Percentiles rank a stretch among this genome's conserved stretches.
Conservation (phyloP, 2,797 vertebrate species). For the Smutsia temminckii region DNA sequence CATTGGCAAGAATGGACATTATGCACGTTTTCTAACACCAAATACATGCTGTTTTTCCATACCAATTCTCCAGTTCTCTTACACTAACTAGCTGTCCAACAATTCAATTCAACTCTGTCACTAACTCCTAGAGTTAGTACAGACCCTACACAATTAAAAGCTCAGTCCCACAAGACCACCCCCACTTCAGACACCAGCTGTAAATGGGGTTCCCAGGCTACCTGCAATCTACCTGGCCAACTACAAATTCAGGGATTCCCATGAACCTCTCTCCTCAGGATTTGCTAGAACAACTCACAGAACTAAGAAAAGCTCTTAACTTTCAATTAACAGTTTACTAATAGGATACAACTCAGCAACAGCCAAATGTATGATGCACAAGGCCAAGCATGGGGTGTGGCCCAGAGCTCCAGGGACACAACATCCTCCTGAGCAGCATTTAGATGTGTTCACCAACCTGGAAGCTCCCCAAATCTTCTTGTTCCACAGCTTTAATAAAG, state of each 20-base stretch:
- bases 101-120: background rate
- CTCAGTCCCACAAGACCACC: background rate
- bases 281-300: background rate
- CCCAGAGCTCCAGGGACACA: accelerated
- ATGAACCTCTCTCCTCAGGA: background rate
- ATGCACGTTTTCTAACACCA: background rate
- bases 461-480: background rate
- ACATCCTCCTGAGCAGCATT: background rate
- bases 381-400: background rate
- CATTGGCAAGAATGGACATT: background rate
- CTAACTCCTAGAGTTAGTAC: background rate
- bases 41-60: background rate
- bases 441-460: background rate
- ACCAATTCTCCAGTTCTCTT: background rate
- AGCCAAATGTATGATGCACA: background rate
- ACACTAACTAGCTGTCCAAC: background rate
- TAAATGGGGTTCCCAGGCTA: background rate
- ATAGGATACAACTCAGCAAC: background rate
- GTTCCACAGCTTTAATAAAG: background rate
- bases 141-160: background rate
- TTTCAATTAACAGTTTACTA: background rate
- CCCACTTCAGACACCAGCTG: background rate
- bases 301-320: background rate
- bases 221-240: background rate
- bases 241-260: background rate